These are phyloP conservation scores for Myanophis thanlyinensis DNA, from an alignment of 2,113 vertebrate species.

Conservation along the genomic window DNA sequence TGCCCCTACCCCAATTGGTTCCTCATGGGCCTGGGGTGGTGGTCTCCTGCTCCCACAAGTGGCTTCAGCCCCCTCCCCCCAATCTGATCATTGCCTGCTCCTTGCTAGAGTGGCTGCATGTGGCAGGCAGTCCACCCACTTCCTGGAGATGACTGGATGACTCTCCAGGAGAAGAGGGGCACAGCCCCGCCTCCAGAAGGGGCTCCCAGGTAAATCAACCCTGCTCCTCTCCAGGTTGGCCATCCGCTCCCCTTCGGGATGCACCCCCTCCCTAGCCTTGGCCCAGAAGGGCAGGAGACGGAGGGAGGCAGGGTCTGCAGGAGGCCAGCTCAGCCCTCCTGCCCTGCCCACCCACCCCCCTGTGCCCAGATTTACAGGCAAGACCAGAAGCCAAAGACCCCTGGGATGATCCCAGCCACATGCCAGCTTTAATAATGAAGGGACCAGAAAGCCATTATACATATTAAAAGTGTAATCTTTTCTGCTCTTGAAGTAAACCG, in stretches of 20 bases:
- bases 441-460: slow-evolving; percentile 14
- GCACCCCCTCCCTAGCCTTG: background rate
- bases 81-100: background rate
- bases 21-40: background rate
- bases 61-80: background rate
- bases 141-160: background rate
- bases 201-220: background rate
- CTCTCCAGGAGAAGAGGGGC: background rate
- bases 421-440: background rate
- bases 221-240: background rate
- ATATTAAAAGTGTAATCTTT: slow-evolving; percentile 20
- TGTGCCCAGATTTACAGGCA: background rate
- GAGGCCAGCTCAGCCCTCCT: background rate
- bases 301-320: background rate
- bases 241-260: background rate
- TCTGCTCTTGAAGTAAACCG: slow-evolving; percentile 35
- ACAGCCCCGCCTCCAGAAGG: background rate
- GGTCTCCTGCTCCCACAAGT: background rate
- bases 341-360: background rate
- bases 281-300: background rate
- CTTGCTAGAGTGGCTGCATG: background rate
- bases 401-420: slow-evolving; percentile 8
- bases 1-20: background rate
- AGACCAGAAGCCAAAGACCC: slow-evolving; percentile 14
- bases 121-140: background rate